Evolutionary conservation across 2,888 invertebrate species (phyloP).

Genomic region (Drosophila pseudotakahashii): DNA sequence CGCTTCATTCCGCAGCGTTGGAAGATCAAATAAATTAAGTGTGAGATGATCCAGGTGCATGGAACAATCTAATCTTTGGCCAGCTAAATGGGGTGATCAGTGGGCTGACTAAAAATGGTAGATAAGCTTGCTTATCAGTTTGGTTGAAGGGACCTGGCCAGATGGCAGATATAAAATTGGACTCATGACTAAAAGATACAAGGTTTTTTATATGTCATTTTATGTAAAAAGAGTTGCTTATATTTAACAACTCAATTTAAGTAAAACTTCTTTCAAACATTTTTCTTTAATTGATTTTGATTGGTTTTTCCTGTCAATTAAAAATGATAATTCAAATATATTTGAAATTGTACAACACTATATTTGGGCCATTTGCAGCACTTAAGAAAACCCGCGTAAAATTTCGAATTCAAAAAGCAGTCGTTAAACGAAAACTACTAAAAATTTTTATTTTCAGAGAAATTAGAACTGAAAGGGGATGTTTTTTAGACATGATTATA

Average conservation of each 20-base stretch:
- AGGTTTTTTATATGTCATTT: neutral
- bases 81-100: neutral
- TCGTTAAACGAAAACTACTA: neutral
- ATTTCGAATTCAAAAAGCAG: conserved; percentile 1
- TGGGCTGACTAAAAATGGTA: neutral
- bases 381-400: neutral
- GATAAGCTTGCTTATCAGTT: conserved; percentile 9
- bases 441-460: neutral
- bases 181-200: neutral
- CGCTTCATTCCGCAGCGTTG: conserved; percentile 40
- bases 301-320: neutral
- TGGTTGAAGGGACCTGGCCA: neutral
- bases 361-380: neutral
- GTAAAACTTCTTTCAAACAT: too few relatives aligned
- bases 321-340: neutral
- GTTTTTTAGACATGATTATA: neutral
- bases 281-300: neutral
- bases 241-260: too few relatives aligned
- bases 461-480: neutral
- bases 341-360: conserved; percentile 6
- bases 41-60: conserved; percentile 33
- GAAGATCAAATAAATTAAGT: conserved; percentile 71
- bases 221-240: too few relatives aligned
- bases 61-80: conserved; percentile 20
- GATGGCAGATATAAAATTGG: neutral